Evolutionary conservation across 2,888 invertebrate species (phyloP), one percentile per base, ranked within the genome.

Genomic region (Acronicta psi): DNA sequence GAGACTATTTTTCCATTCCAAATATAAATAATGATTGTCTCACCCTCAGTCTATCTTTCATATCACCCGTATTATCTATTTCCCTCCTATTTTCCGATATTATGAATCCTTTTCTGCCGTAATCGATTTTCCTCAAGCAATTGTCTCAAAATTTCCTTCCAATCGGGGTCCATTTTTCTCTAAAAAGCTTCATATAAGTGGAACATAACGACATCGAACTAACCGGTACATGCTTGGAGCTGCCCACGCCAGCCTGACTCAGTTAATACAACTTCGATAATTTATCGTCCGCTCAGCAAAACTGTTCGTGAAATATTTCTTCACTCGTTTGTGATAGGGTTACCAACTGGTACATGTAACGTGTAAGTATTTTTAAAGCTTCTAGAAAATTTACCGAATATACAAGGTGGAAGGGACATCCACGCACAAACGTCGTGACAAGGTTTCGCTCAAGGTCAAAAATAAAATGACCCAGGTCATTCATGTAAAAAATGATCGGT

Each of bases 221-320:
- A 57, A 52, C 42, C 58, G 38, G 49, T 46, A 34, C 41, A 50
- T 53, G 72, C 51, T 50, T 34, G 37, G 25, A 66, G 67, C 67
- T 71, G 67, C 72, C 67, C 71, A 20, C 8, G 11, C 42, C 59
- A 59, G 29, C 16, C 66, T 66, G 72, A 50, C 63, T 72, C 65
- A 62, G 70, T 71, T 66, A 79, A 75, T 76, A 76, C 58, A 68
- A 63, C 59, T 58, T 68, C 56, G 68, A 76, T 75, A 79, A 82
- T 81, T 82, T 82, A 77, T 80, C 70, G 76, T 73, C 64, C 59
- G 67, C 55, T 73, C 70, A 68, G 57, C 68, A 54, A 62, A 67
- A 69, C 65, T 72, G 73, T 54, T 71, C 55, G 44, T 45, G 58
- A 61, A 74, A 71, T 71, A 59, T 59, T 71, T 59, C 67, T 66